phyloP scores from a whole-genome alignment of 2,113 vertebrate species.

The Oenanthe oenanthe region DNA sequence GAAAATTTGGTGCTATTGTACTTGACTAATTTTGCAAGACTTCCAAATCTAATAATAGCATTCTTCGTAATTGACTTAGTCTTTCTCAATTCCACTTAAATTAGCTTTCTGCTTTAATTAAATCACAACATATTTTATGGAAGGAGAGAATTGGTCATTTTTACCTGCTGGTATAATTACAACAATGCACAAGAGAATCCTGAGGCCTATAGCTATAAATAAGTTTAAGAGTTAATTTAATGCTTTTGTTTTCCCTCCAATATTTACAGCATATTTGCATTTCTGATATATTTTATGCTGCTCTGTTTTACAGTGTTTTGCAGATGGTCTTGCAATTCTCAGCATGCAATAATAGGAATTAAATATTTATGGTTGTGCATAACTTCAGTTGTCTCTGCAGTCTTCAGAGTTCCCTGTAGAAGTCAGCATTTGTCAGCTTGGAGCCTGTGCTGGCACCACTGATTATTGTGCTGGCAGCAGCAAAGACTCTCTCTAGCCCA shows the following conservation, averaged over 20 bases:
- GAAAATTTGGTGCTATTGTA: background rate
- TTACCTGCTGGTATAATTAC: constrained; percentile 24
- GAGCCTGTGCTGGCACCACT: background rate
- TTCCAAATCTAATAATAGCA: constrained; percentile 22
- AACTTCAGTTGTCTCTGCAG: constrained; percentile 12
- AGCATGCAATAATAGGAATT: constrained; percentile 30
- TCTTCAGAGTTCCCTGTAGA: background rate
- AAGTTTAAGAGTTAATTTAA: constrained; percentile 29
- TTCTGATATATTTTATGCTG: background rate
- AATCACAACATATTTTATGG: constrained; percentile 16
- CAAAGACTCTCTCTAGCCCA: background rate
- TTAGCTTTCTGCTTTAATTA: constrained; percentile 59
- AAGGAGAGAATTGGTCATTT: constrained; percentile 35
- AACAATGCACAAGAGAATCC: background rate
- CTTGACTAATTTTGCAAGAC: constrained; percentile 18
- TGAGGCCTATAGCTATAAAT: background rate
- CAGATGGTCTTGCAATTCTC: constrained; percentile 25
- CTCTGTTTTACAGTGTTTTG: constrained; percentile 22
- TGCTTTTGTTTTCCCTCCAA: background rate
- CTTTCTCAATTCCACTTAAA: constrained; percentile 36
- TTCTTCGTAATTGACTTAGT: constrained; percentile 41
- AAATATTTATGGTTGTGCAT: constrained; percentile 52
- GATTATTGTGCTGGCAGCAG: background rate
- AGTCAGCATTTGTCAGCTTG: background rate
- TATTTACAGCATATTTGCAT: constrained; percentile 39